phyloP scores from a whole-genome alignment of 1,140 invertebrate genomes.

The Platorchestia sp. region DNA sequence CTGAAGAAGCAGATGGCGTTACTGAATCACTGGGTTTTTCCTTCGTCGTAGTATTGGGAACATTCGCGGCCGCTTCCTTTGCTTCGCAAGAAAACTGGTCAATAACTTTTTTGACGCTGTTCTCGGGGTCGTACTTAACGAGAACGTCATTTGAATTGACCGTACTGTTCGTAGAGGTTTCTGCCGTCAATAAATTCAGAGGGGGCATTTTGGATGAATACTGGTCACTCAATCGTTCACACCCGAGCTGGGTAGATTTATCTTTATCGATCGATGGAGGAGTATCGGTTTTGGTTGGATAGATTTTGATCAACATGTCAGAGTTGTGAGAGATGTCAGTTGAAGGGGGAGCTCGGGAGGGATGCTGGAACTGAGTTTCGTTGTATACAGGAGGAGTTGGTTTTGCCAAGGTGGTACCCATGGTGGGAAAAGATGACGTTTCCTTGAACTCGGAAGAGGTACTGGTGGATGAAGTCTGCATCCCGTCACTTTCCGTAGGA shows the following conservation, averaged over 20 bases:
- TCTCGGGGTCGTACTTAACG: neutral
- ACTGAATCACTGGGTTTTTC: neutral
- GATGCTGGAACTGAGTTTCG: neutral
- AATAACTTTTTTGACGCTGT: neutral
- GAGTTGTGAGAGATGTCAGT: neutral
- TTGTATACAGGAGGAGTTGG: neutral
- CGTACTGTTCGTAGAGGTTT: neutral
- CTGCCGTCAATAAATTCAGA: neutral
- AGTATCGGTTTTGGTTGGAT: neutral
- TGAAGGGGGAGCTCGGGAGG: neutral
- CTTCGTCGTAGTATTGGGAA: neutral
- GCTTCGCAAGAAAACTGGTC: neutral
- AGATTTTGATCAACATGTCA: neutral
- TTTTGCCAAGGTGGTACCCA: neutral
- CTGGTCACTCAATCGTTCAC: neutral
- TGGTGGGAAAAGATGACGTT: neutral
- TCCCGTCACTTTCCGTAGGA: neutral
- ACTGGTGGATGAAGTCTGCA: neutral
- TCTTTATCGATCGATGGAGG: neutral
- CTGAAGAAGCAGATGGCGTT: neutral
- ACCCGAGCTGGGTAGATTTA: neutral
- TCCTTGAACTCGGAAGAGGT: neutral
- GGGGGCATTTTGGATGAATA: neutral
- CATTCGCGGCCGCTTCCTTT: neutral
- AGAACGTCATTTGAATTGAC: neutral